Conservation (phyloP, 2,113 vertebrate genomes). For the Erythrocebus patas region DNA sequence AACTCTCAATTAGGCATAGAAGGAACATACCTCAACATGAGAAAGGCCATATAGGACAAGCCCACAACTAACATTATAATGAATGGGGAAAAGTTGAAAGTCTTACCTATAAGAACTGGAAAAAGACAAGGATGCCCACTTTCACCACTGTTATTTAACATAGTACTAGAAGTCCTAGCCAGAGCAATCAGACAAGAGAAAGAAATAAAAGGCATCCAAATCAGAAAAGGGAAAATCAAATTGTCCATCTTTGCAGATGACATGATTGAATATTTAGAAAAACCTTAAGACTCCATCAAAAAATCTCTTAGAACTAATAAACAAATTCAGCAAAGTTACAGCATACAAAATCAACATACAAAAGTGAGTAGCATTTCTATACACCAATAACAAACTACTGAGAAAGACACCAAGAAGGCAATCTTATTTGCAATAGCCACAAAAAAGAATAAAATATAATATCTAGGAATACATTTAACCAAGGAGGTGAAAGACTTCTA, state of each 20-base stretch:
- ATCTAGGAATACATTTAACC: not conserved
- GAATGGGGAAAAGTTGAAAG: not conserved
- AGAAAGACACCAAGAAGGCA: not conserved
- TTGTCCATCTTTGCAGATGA: not conserved
- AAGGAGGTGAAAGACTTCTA: not conserved
- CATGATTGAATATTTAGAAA: not conserved
- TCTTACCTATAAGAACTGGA: not conserved
- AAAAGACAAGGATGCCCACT: not conserved
- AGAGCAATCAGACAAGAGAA: not conserved
- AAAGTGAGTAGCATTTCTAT: not conserved
- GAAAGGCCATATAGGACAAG: not conserved
- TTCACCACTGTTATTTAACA: not conserved
- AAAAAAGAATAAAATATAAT: not conserved
- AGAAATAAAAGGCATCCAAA: not conserved
- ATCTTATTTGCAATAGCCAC: not conserved
- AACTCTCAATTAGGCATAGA: not conserved
- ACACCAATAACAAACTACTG: not conserved
- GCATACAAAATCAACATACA: not conserved
- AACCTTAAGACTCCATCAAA: not conserved
- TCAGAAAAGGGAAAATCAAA: not conserved
- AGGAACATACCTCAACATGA: not conserved
- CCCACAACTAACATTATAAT: not conserved
- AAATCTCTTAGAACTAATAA: not conserved
- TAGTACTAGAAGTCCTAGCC: not conserved
- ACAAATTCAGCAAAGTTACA: not conserved